Conservation (phyloP, 2,113 vertebrate species). For the Neotragus pygmaeus region DNA sequence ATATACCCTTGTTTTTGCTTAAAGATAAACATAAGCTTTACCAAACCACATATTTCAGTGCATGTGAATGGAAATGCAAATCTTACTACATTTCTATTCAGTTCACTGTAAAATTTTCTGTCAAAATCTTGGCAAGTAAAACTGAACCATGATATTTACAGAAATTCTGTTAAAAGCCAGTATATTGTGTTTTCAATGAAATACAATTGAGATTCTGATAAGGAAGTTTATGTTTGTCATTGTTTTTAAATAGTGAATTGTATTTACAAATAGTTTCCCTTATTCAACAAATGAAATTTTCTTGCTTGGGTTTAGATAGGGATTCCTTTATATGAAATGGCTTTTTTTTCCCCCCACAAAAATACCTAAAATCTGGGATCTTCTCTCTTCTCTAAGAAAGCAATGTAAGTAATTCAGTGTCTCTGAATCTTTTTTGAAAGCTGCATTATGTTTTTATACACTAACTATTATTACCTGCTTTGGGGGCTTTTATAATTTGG, state of each 20-base stretch:
- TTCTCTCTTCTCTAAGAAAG: not conserved
- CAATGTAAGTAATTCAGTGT: not conserved
- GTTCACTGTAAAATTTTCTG: constrained; percentile 31
- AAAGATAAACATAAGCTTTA: constrained; percentile 18
- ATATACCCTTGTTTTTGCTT: not conserved
- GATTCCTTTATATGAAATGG: not conserved
- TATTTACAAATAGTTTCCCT: not conserved
- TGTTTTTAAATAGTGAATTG: constrained; percentile 20
- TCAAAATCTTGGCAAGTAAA: constrained; percentile 35
- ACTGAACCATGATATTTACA: constrained; percentile 11
- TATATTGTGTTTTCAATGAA: constrained; percentile 28
- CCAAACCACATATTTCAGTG: not conserved
- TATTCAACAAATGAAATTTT: not conserved
- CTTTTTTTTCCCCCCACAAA: not conserved
- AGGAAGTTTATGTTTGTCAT: not conserved
- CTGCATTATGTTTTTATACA: not conserved
- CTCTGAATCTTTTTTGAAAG: not conserved
- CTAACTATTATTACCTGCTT: not conserved
- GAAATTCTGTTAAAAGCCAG: constrained; percentile 26
- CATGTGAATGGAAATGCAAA: not conserved
- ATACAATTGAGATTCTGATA: not conserved
- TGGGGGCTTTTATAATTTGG: not conserved
- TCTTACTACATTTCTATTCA: constrained; percentile 9
- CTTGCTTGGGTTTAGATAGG: not conserved
- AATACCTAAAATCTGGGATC: not conserved